These are phyloP conservation scores for Drosophila biarmipes DNA, from an alignment of 1,140 invertebrate species.

Conservation along the genomic window DNA sequence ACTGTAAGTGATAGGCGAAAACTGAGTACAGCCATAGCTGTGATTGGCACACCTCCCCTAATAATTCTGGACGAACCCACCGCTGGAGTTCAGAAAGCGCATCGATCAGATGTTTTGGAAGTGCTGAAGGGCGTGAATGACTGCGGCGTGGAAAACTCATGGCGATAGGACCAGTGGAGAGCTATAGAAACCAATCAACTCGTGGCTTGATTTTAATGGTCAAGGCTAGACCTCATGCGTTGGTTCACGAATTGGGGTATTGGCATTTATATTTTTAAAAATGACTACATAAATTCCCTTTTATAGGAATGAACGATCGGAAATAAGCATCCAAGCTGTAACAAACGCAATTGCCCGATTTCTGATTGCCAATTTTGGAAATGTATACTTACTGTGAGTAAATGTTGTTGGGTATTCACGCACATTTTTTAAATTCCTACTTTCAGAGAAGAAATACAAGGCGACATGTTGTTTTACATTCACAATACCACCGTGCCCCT, in stretches of 20 bases:
- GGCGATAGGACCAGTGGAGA: not conserved
- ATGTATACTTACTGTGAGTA: not conserved
- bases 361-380: not conserved
- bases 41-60: not conserved
- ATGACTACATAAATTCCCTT: not conserved
- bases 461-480: not conserved
- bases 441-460: not conserved
- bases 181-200: not conserved
- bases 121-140: not conserved
- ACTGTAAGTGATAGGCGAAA: not conserved
- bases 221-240: not conserved
- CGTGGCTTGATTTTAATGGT: not conserved
- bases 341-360: not conserved
- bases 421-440: too few species aligned
- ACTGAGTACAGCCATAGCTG: not conserved
- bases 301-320: not conserved
- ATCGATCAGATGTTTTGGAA: not conserved
- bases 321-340: not conserved
- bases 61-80: not conserved
- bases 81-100: not conserved
- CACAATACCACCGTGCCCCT: not conserved
- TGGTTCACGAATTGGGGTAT: not conserved
- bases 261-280: not conserved
- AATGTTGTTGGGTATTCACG: too few species aligned
- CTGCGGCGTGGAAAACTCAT: not conserved